Base-by-base conservation (phyloP, 2,888 invertebrate genomes). In the Iselma pallidipennis region DNA sequence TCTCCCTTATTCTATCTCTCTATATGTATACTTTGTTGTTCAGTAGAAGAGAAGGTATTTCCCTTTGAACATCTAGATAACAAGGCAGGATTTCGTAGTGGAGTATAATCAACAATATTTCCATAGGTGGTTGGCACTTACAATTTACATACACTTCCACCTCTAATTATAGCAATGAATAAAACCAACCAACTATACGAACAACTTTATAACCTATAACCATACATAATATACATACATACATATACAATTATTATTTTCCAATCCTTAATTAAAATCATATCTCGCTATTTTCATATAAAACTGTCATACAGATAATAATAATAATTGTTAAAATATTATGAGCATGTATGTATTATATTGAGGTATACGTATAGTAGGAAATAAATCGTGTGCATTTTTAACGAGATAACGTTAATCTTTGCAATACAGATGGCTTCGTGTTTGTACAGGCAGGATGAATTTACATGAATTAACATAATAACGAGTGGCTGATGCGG, bases 381-480 rank as follows among this genome's bases (percentile, higher is more conserved):
- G 37, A 16, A 57, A 64, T 64, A 64, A 64, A 61, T 64, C 58
- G 64, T 54, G 21, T 52, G 51, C 48, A 55, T 61, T 65, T 64
- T 65, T 65, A 62, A 62, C 62, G 59, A 62, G 62, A 62, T 62
- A 51, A 52, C 65, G 57, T 65, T 65, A 63, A 65, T 65, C 62
- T 65, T 51, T 19, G 57, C 54, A 50, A 57, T 65, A 65, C 62
- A 65, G 62, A 62, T 65, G 62, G 57, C 59, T 57, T 55, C 55
- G 57, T 62, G 62, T 62, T 65, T 65, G 65, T 55, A 55, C 54
- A 65, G 57, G 55, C 62, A 55, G 19, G n/a, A 14, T 14, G 52
- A 53, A 65, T 65, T 62, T 65, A 62, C 65, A 65, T 65, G 65
- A 69, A 69, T 69, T 66, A 66, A 65, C 65, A 65, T 65, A 65